A percentile compares a stretch with the other conserved stretches of the same genome.
These are phyloP conservation scores for Pogonophryne albipinna DNA, from an alignment of 2,797 vertebrate genomes.

Conservation along the genomic window DNA sequence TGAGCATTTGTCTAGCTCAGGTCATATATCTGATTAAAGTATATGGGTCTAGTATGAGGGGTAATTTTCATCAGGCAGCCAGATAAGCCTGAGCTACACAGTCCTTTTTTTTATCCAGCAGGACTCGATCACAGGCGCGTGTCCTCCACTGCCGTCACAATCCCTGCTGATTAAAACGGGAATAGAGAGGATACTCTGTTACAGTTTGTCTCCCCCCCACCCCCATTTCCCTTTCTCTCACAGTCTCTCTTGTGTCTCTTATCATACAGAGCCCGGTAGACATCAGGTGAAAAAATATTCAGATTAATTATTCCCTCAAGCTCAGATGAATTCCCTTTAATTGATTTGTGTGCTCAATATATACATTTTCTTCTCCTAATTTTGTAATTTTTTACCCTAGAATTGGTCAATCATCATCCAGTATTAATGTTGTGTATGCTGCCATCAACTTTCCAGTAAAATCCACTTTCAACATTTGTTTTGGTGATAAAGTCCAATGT, in stretches of 20 bases:
- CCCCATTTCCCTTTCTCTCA: not conserved
- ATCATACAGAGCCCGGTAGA: not conserved
- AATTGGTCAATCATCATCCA: not conserved
- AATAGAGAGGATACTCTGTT: constrained; percentile 51
- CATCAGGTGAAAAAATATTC: not conserved
- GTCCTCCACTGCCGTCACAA: constrained; percentile 57
- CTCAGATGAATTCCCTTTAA: constrained; percentile 1
- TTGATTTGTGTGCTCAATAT: constrained; percentile 5
- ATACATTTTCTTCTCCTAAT: not conserved
- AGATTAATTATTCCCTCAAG: not conserved
- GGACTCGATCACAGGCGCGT: constrained; percentile 50
- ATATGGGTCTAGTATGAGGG: constrained; percentile 60
- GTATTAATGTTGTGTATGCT: not conserved
- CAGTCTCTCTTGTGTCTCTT: not conserved
- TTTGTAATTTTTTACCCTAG: not conserved
- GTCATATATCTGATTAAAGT: constrained; percentile 77
- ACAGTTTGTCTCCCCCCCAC: not conserved
- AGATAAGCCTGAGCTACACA: constrained; percentile 68
- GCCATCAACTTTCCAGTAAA: not conserved
- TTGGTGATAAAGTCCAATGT: not conserved
- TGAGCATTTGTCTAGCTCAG: constrained; percentile 61
- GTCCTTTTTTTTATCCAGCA: constrained; percentile 62
- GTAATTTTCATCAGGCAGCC: constrained; percentile 72
- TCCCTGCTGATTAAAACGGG: constrained; percentile 70
- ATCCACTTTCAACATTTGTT: not conserved